Evolutionary conservation across 2,888 invertebrate genomes (phyloP).

Genomic region (Pimpla rufipes): DNA sequence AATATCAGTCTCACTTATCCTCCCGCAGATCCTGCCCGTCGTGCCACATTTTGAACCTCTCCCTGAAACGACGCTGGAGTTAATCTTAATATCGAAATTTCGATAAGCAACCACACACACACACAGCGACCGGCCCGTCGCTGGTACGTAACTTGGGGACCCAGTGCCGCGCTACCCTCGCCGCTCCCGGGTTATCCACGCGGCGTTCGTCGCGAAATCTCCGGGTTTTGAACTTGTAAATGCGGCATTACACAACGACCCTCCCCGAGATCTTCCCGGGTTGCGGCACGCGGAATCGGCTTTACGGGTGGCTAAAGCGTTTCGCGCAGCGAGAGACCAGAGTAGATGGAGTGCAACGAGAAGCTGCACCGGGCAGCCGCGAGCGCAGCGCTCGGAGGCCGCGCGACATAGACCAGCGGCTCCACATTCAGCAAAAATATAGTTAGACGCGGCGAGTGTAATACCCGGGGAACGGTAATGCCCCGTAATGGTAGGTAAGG

Average conservation of each 20-base stretch:
- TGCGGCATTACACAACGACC: slow-evolving; percentile 44
- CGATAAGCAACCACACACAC: slow-evolving; percentile 24
- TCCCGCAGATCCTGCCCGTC: too few relatives aligned
- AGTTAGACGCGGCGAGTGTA: slow-evolving; percentile 65
- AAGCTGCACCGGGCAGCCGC: neutral
- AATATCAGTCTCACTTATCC: too few relatives aligned
- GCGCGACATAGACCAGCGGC: neutral
- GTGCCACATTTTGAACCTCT: too few relatives aligned
- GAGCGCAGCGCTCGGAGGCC: neutral
- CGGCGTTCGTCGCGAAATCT: slow-evolving; percentile 43
- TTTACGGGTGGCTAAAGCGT: slow-evolving; percentile 21
- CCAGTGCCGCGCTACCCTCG: too few relatives aligned
- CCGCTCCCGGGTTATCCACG: slow-evolving; percentile 8
- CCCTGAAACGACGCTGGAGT: neutral
- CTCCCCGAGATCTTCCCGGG: neutral
- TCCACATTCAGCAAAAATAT: slow-evolving; percentile 27
- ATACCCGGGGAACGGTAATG: slow-evolving; percentile 69
- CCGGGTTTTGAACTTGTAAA: slow-evolving; percentile 51
- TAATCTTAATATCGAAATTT: slow-evolving; percentile 45
- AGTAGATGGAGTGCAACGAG: slow-evolving; percentile 14
- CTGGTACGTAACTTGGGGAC: too few relatives aligned
- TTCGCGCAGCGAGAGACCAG: too few relatives aligned
- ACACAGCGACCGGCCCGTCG: too few relatives aligned
- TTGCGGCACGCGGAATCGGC: slow-evolving; percentile 17
- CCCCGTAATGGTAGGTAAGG: slow-evolving; percentile 71